Conservation (phyloP, 1,140 invertebrate genomes). For the Camponotus floridanus region DNA sequence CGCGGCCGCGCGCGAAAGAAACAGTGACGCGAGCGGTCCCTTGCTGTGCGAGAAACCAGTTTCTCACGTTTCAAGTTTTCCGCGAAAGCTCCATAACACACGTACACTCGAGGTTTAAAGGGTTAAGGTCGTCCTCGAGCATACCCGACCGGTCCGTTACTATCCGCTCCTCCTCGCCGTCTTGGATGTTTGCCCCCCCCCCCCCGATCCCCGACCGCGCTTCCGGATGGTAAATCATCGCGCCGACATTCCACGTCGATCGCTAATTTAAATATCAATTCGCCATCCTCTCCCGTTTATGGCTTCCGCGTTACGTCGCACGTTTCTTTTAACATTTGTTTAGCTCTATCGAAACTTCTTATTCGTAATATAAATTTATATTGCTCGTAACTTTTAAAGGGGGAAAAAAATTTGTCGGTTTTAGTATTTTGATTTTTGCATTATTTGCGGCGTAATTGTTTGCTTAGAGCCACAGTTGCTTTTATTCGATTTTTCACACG, state of each 20-base stretch:
- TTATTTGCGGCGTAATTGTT: conserved; percentile 16
- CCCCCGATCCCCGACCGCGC: not conserved
- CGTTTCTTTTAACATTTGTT: not conserved
- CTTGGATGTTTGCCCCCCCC: conserved; percentile 17
- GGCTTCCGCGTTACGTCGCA: not conserved
- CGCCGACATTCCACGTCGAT: conserved; percentile 37
- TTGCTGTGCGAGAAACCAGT: conserved; percentile 51
- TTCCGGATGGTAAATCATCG: conserved; percentile 56
- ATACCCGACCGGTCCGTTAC: conserved; percentile 34
- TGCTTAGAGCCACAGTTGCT: not conserved
- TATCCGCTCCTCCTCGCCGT: conserved; percentile 46
- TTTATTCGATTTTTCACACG: conserved; percentile 28
- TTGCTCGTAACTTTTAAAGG: not conserved
- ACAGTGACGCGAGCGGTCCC: conserved; percentile 34
- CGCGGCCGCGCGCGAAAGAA: conserved; percentile 38
- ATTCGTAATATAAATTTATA: not conserved
- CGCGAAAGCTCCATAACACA: conserved; percentile 42
- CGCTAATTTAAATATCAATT: conserved; percentile 62
- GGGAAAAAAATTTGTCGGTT: not conserved
- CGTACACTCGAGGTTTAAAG: conserved; percentile 35
- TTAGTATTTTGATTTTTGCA: not conserved
- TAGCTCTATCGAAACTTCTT: not conserved
- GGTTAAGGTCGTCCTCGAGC: conserved; percentile 57
- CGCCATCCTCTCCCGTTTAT: conserved; percentile 2
- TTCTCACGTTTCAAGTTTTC: conserved; percentile 64